Conservation (phyloP, 2,888 invertebrate species). For the Dryocosmus kuriphilus region DNA sequence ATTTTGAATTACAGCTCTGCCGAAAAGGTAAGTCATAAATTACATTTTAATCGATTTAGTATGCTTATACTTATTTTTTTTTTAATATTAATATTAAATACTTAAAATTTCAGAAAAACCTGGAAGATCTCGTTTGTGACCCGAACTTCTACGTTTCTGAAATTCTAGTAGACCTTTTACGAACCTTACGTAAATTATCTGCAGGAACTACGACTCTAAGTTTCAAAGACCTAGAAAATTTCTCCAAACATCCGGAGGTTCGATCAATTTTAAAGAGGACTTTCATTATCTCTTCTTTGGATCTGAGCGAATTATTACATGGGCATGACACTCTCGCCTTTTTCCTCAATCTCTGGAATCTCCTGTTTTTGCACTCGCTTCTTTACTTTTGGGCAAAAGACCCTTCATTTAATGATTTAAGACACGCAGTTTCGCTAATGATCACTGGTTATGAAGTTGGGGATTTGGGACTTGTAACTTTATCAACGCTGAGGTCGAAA, state of each 20-base stretch:
- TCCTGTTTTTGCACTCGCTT: slow-evolving; percentile 73
- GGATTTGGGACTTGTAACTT: slow-evolving; percentile 72
- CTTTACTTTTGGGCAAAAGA: slow-evolving; percentile 67
- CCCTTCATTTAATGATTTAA: slow-evolving; percentile 62
- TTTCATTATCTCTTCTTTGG: slow-evolving; percentile 62
- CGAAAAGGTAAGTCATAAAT: slow-evolving; percentile 4
- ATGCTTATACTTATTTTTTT: background rate
- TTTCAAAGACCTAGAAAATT: slow-evolving; percentile 50
- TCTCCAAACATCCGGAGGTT: slow-evolving; percentile 59
- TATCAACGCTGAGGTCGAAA: slow-evolving; percentile 70
- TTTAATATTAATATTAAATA: background rate
- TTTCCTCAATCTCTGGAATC: slow-evolving; percentile 74
- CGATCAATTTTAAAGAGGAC: slow-evolving; percentile 66
- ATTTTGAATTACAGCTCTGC: slow-evolving; percentile 71
- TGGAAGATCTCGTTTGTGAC: slow-evolving; percentile 48
- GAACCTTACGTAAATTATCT: slow-evolving; percentile 54
- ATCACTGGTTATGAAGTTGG: slow-evolving; percentile 74
- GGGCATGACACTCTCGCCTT: slow-evolving; percentile 73
- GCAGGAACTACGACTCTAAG: slow-evolving; percentile 49
- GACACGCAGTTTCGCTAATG: slow-evolving; percentile 65
- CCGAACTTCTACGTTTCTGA: slow-evolving; percentile 70
- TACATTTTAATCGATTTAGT: background rate
- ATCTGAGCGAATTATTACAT: slow-evolving; percentile 70
- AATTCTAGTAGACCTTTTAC: slow-evolving; percentile 67
- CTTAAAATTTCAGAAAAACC: background rate